Evolutionary conservation across 2,797 vertebrate species (phyloP), one percentile per base, ranked within the genome.

Genomic region (Otolemur crassicaudatus): DNA sequence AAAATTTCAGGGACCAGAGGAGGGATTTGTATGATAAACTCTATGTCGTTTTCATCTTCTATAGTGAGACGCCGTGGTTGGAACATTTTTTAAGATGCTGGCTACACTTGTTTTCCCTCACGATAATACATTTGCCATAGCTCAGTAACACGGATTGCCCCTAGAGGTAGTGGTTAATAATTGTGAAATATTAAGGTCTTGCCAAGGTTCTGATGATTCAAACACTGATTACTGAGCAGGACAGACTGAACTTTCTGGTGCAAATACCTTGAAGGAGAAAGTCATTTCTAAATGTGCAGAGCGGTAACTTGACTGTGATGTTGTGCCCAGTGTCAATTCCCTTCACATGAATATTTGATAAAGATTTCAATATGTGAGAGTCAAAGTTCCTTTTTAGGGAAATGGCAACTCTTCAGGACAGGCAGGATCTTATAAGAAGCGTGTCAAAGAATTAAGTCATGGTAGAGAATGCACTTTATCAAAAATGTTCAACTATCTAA

Each of bases 21-120:
- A 95, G 97, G 95, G 97, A 87, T 84, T 96, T 98, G 95, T 98
- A 97, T 96, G 97, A 98, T 97, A 96, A 98, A 98, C 77, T 96
- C 5, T 97, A 97, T 87, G 96, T 98, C 98, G 97, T 97, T 95
- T 92, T 98, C 82, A 95, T 93, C 46, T 98, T 98, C 97, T 69
- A 69, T 19, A 69, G n/a, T 34, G 96, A 98, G 96, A 98, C 98
- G 92, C 97, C 96, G 95, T 98, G 98, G 93, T 97, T 97, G 79
- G 95, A 97, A 89, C 96, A 83, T 98, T 97, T 96, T 97, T 93
- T 58, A 97, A 98, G 76, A 96, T 98, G 29, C 97, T 97, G 95
- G 65, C 72, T 95, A 98, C 58, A 84, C 82, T 98, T 94, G 92
- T 96, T 34, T 69, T 69, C 31, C 65, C 65, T 69, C 31, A 34